A percentile compares a stretch with the other conserved stretches of the same genome.
These are phyloP conservation scores for Phymorhynchus buccinoides DNA, from an alignment of 1,140 invertebrate species.

Conservation along the genomic window DNA sequence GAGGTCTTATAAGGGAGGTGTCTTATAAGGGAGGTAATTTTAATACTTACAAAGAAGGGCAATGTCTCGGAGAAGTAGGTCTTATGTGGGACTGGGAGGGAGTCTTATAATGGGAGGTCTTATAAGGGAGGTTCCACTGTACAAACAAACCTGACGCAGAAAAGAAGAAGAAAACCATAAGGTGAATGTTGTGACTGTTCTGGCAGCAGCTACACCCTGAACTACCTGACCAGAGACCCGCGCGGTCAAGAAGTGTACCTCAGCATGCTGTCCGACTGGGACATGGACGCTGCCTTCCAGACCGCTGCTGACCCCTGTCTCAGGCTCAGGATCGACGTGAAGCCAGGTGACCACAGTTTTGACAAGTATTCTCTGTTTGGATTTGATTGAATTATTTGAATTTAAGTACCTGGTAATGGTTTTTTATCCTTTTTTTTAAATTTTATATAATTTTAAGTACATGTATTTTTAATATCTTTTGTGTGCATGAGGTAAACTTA, in stretches of 20 bases:
- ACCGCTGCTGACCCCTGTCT: conserved; percentile 90
- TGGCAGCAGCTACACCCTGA: conserved; percentile 88
- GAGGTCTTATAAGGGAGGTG: no score
- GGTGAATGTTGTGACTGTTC: no score
- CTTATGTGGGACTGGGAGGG: no score
- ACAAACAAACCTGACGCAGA: no score
- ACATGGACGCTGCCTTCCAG: conserved; percentile 95
- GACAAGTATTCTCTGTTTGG: neutral
- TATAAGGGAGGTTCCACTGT: no score
- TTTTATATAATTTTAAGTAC: neutral
- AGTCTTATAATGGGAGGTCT: no score
- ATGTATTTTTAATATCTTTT: no score
- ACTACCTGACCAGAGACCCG: conserved; percentile 89
- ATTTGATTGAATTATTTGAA: neutral
- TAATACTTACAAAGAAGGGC: no score
- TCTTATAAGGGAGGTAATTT: no score
- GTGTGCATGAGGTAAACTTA: no score
- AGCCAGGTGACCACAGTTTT: conserved; percentile 85
- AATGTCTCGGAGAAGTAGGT: no score
- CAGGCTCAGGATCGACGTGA: conserved; percentile 89
- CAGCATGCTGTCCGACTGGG: conserved; percentile 94
- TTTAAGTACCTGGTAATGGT: neutral
- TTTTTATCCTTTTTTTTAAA: neutral
- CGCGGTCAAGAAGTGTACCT: conserved; percentile 91
- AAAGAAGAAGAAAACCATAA: no score